Base-by-base conservation (phyloP, 2,113 vertebrate genomes). In the Ranitomeya imitator region DNA sequence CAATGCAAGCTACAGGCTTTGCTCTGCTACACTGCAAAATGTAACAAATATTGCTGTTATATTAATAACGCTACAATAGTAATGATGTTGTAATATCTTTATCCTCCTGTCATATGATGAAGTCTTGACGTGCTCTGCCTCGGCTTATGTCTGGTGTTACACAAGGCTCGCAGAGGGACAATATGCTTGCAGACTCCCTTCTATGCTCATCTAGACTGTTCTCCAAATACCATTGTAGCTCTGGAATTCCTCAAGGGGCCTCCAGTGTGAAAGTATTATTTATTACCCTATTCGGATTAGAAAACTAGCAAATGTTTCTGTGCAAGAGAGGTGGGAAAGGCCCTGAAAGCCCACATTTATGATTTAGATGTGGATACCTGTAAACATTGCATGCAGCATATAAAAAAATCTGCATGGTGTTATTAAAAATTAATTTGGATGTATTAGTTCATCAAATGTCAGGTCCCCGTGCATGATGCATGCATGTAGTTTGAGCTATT, bases 211-310 rank as follows among this genome's bases (percentile, higher is more conserved):
- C 26, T 45, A 76, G 15, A 77, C 80, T 55, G 11, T 65, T 88
- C 80, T 76, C 45, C 81, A 83, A 83, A 88, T 83, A 83, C 80
- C 86, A 88, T 59, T 77, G 67, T 52, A 63, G 31, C 6, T 88
- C 67, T 77, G 79, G 71, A 88, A 88, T 76, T 37, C 69, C 80
- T 88, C 80, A 65, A 76, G 80, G 86, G 69, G 57, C 80, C 57
- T 63, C 69, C 79, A 37, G n/a, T 83, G 80, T 83, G 55, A 88
- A 88, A 11, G 74, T n/a, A 80, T 87, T 87, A 80, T 87, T 83
- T 87, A 80, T 87, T 83, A 88, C 79, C 86, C 79, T 88, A 54
- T 31, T 77, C 55, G 76, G 55, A 45, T n/a, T 26, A 7, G 45
- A 74, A 88, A 74, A 81, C 9, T 18, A 59, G 61, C 2, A 16